Evolutionary conservation across 2,113 vertebrate species (phyloP).

Genomic region (Caracal caracal): DNA sequence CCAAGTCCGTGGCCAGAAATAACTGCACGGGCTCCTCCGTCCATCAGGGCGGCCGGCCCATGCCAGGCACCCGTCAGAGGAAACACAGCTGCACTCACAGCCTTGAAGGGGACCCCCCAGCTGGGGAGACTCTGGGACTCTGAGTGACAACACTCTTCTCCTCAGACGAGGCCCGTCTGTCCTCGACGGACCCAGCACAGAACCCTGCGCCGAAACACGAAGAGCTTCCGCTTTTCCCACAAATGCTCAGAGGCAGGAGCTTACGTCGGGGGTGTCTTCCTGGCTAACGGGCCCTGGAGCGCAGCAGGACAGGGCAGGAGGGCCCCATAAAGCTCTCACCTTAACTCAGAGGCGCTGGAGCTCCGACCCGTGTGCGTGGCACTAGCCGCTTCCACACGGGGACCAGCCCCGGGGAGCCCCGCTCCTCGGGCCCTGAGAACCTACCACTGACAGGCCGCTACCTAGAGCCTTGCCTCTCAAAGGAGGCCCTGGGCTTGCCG

Average conservation of each 20-base stretch:
- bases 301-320: neutral
- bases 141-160: accelerated
- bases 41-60: accelerated
- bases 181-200: too few relatives aligned
- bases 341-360: neutral
- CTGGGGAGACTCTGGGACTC: neutral
- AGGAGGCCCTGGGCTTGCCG: accelerated
- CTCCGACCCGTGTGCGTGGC: accelerated
- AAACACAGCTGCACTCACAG: neutral
- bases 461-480: accelerated
- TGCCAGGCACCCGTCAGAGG: accelerated
- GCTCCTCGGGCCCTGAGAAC: neutral
- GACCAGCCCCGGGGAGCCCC: neutral
- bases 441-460: neutral
- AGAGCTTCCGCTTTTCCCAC: neutral
- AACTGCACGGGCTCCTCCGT: accelerated
- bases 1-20: accelerated
- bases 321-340: neutral
- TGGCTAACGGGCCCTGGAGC: too few relatives aligned
- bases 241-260: neutral
- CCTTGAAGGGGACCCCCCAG: neutral
- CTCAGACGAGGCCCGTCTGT: neutral
- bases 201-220: neutral
- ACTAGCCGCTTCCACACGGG: too few relatives aligned
- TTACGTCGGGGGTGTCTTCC: neutral